A percentile compares a stretch with the other conserved stretches of the same genome.
These are phyloP conservation scores for Ailuropoda melanoleuca DNA, from an alignment of 2,113 vertebrate species.

Conservation along the genomic window DNA sequence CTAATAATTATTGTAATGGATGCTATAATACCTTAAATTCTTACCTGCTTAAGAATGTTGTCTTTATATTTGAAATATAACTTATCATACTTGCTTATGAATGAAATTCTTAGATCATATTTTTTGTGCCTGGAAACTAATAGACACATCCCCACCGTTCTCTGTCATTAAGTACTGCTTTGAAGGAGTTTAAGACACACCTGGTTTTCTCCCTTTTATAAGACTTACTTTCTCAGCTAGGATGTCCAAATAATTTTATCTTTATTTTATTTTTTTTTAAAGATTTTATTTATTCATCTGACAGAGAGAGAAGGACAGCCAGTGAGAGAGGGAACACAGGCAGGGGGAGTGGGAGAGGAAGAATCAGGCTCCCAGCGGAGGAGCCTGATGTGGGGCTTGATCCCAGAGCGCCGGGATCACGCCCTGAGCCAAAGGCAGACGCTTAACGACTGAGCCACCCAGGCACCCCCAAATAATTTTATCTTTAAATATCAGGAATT, in stretches of 20 bases:
- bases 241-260: neutral
- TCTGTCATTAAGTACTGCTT: neutral
- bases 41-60: neutral
- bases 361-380: too few relatives aligned
- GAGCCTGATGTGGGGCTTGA: too few relatives aligned
- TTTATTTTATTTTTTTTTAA: too few relatives aligned
- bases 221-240: neutral
- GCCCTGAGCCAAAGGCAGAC: too few relatives aligned
- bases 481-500: slow-evolving; percentile 11
- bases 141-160: neutral
- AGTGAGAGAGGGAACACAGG: too few relatives aligned
- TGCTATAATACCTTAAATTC: neutral
- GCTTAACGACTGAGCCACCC: too few relatives aligned
- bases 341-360: too few relatives aligned
- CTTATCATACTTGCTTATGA: neutral
- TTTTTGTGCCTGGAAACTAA: neutral
- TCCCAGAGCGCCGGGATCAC: too few relatives aligned
- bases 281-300: too few relatives aligned
- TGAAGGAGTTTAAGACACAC: neutral
- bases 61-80: slow-evolving; percentile 13
- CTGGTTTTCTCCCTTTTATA: neutral
- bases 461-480: neutral
- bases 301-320: too few relatives aligned
- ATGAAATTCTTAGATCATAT: neutral
- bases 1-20: neutral